Conservation (phyloP, 2,888 invertebrate species). For the Andrena camellia region DNA sequence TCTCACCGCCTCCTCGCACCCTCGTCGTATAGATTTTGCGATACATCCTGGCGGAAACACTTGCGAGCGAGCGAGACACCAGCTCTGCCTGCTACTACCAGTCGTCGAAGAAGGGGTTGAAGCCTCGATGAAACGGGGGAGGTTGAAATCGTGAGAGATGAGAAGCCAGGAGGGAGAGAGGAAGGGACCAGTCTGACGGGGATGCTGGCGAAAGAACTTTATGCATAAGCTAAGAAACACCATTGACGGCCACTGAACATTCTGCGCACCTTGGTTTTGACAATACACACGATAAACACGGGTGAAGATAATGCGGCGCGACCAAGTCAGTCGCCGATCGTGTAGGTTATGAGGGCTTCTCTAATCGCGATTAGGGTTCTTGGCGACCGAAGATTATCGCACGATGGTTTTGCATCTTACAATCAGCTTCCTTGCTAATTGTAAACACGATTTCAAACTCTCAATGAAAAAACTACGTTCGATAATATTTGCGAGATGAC, state of each 20-base stretch:
- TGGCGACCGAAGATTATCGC: neutral
- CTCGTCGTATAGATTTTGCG: constrained; percentile 83
- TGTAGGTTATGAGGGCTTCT: neutral
- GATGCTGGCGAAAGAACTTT: constrained; percentile 79
- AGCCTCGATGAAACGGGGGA: constrained; percentile 72
- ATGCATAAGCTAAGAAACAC: constrained; percentile 83
- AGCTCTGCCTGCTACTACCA: constrained; percentile 63
- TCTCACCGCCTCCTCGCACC: constrained; percentile 65
- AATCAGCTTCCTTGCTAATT: neutral
- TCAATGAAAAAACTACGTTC: too few species aligned
- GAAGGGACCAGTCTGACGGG: constrained; percentile 51
- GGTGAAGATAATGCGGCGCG: constrained; percentile 45
- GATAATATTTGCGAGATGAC: too few species aligned
- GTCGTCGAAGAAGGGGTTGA: constrained; percentile 78
- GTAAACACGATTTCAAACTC: too few species aligned
- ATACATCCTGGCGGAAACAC: constrained; percentile 81
- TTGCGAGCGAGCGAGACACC: constrained; percentile 74
- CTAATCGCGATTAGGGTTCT: too few species aligned
- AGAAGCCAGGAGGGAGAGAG: constrained; percentile 30
- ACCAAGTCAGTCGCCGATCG: constrained; percentile 54
- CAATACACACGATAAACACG: constrained; percentile 69
- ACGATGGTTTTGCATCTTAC: neutral
- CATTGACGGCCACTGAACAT: constrained; percentile 77
- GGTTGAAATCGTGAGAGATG: constrained; percentile 68
- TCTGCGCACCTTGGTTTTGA: constrained; percentile 61